Conservation (phyloP, 2,797 vertebrate species). For the Hoplostethus mediterraneus region DNA sequence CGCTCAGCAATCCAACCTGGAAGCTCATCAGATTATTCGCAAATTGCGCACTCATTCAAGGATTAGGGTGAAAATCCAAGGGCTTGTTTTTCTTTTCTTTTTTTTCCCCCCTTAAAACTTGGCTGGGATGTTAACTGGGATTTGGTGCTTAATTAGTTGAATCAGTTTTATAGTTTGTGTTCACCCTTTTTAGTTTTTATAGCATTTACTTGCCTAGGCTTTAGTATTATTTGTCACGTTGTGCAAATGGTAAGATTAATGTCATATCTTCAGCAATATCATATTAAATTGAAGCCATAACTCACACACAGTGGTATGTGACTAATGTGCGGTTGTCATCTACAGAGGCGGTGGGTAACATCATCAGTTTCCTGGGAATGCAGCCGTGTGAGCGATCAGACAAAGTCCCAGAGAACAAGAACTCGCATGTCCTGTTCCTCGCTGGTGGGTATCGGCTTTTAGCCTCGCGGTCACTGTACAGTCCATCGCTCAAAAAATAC, state of each 20-base stretch:
- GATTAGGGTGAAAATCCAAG: too few relatives aligned
- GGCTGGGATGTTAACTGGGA: too few relatives aligned
- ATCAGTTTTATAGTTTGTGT: too few relatives aligned
- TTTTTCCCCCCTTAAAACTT: too few relatives aligned
- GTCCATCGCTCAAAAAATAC: not conserved
- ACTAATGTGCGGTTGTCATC: slow-evolving; percentile 28
- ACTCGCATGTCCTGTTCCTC: slow-evolving; percentile 94
- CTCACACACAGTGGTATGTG: not conserved
- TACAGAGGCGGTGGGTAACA: slow-evolving; percentile 95
- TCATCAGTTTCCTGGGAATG: slow-evolving; percentile 97
- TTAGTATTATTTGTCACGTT: too few relatives aligned
- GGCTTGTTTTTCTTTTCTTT: too few relatives aligned
- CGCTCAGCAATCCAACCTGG: not conserved
- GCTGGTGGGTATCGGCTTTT: slow-evolving; percentile 85
- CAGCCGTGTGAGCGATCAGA: slow-evolving; percentile 97
- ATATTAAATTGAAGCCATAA: not conserved
- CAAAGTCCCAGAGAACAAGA: slow-evolving; percentile 98
- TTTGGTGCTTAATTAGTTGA: too few relatives aligned
- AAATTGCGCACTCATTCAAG: too few relatives aligned
- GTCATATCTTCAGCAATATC: not conserved
- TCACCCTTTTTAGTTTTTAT: not conserved
- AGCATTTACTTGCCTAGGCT: too few relatives aligned
- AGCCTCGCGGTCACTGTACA: not conserved
- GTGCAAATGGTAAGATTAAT: not conserved
- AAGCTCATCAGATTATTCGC: too few relatives aligned